Conservation (phyloP, 2,113 vertebrate genomes). For the Alectura lathami region DNA sequence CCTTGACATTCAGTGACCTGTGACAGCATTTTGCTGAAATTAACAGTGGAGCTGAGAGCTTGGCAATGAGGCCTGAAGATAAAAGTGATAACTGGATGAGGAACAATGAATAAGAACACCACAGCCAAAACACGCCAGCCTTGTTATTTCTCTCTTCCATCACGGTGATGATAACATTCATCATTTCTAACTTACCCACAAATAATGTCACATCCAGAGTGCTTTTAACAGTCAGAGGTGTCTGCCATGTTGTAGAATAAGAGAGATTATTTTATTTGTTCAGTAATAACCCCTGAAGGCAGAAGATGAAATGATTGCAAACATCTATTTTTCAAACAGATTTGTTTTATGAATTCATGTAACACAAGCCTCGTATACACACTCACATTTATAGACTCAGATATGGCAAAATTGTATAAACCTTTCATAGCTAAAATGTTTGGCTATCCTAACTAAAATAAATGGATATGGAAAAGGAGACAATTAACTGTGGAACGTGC, state of each 20-base stretch:
- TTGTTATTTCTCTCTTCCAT: neutral
- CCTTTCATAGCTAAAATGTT: neutral
- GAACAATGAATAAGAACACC: neutral
- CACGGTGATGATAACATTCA: neutral
- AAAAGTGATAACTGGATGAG: neutral
- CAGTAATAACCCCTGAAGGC: neutral
- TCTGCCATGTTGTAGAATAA: neutral
- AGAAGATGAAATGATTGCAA: neutral
- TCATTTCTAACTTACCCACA: neutral
- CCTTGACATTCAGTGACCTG: neutral
- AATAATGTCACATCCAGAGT: neutral
- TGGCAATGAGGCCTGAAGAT: neutral
- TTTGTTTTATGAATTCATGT: neutral
- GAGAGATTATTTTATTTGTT: neutral
- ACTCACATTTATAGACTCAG: neutral
- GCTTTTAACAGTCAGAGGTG: neutral
- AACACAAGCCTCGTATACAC: neutral
- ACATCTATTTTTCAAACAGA: neutral
- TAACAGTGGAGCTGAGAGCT: neutral
- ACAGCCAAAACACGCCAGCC: neutral
- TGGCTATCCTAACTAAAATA: neutral
- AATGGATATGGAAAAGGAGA: neutral
- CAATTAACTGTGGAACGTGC: neutral
- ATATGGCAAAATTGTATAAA: neutral
- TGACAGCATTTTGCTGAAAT: neutral